Evolutionary conservation across 2,888 invertebrate genomes (phyloP).

Genomic region (Volucella zonaria): DNA sequence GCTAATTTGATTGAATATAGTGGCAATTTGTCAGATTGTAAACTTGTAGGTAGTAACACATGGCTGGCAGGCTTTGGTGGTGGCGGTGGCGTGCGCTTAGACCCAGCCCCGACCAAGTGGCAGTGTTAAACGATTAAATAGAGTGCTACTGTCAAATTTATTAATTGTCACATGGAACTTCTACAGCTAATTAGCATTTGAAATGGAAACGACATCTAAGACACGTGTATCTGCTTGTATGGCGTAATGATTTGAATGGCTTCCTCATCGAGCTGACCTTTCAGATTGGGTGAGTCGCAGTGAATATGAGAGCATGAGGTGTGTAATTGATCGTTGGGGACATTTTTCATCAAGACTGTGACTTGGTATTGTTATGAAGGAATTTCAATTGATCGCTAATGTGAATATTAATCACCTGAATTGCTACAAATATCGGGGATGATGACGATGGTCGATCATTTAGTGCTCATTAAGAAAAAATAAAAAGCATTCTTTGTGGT

Average conservation of each 20-base stretch:
- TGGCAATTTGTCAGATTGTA: constrained; percentile 72
- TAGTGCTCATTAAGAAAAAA: neutral
- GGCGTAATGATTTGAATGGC: constrained; percentile 28
- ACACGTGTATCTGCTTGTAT: constrained; percentile 23
- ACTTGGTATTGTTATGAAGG: constrained; percentile 46
- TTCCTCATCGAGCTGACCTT: constrained; percentile 55
- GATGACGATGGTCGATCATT: constrained; percentile 30
- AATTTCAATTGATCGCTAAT: constrained; percentile 65
- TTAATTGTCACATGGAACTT: constrained; percentile 67
- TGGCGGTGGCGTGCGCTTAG: neutral
- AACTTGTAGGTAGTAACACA: constrained; percentile 65
- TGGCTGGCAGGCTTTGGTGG: neutral
- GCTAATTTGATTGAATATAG: constrained; percentile 72
- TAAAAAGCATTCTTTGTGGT: constrained; percentile 3
- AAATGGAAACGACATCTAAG: constrained; percentile 30
- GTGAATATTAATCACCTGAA: constrained; percentile 58
- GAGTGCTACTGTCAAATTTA: constrained; percentile 73
- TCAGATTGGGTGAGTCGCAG: neutral
- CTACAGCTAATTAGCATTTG: constrained; percentile 65
- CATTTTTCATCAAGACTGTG: constrained; percentile 45
- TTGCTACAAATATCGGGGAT: constrained; percentile 39
- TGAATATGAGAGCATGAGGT: neutral
- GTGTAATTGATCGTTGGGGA: constrained; percentile 46
- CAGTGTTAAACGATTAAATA: constrained; percentile 64
- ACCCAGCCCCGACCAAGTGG: constrained; percentile 5